Conservation (phyloP, 2,113 vertebrate species). For the Lichenostomus cassidix region DNA sequence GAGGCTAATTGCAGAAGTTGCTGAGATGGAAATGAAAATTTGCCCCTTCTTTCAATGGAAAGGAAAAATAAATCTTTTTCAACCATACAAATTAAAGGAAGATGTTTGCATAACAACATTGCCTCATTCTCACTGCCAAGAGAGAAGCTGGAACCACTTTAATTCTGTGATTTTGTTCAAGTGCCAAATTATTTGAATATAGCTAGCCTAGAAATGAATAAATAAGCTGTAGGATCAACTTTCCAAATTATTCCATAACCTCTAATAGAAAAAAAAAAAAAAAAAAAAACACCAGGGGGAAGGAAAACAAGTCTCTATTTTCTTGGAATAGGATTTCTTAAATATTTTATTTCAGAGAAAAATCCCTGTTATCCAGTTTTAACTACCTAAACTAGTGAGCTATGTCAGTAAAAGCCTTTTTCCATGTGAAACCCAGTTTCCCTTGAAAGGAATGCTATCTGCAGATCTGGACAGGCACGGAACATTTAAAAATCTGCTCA, state of each 20-base stretch:
- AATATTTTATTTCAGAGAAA: not conserved
- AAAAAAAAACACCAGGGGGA: too few species aligned
- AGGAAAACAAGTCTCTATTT: not conserved
- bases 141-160: not conserved
- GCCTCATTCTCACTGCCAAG: not conserved
- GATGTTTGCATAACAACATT: not conserved
- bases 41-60: not conserved
- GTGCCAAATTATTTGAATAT: not conserved
- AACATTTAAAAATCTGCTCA: not conserved
- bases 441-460: not conserved
- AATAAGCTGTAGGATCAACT: not conserved
- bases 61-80: not conserved
- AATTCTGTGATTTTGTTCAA: not conserved
- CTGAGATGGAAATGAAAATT: not conserved
- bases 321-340: not conserved
- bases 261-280: not conserved
- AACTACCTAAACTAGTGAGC: not conserved
- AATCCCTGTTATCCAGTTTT: not conserved
- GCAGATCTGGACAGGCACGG: not conserved
- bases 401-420: not conserved
- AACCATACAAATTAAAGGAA: not conserved
- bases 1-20: not conserved
- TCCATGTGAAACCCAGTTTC: not conserved
- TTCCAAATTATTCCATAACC: not conserved
- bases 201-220: not conserved